phyloP scores from a whole-genome alignment of 2,797 vertebrate genomes.

The Sarcophilus harrisii region DNA sequence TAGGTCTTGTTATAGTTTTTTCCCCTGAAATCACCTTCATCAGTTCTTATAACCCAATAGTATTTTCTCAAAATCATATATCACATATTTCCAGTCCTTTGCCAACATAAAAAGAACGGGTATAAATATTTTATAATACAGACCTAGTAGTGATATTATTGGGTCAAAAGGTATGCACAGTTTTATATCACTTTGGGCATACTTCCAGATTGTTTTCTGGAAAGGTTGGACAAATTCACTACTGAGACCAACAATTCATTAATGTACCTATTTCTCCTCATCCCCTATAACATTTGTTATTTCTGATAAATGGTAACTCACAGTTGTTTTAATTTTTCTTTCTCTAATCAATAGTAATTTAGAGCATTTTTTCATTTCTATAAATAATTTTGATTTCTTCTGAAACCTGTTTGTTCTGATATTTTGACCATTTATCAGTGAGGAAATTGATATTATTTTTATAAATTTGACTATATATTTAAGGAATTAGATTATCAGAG shows the following conservation, averaged over 20 bases:
- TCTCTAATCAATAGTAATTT: neutral
- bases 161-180: neutral
- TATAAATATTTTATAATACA: neutral
- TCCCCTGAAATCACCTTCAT: neutral
- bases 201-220: neutral
- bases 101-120: neutral
- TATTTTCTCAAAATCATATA: neutral
- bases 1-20: neutral
- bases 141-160: neutral
- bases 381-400: neutral
- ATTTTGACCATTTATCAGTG: too few relatives aligned
- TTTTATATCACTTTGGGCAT: neutral
- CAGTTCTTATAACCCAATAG: neutral
- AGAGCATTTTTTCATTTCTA: neutral
- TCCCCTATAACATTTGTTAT: neutral
- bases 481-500: too few relatives aligned
- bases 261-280: neutral
- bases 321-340: neutral
- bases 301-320: neutral
- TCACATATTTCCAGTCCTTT: neutral
- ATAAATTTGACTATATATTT: too few relatives aligned
- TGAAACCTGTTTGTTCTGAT: neutral
- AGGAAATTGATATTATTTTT: too few relatives aligned
- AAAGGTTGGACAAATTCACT: neutral
- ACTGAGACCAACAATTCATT: neutral